phyloP scores from a whole-genome alignment of 2,113 vertebrate genomes.

The Proterorhinus semilunaris region DNA sequence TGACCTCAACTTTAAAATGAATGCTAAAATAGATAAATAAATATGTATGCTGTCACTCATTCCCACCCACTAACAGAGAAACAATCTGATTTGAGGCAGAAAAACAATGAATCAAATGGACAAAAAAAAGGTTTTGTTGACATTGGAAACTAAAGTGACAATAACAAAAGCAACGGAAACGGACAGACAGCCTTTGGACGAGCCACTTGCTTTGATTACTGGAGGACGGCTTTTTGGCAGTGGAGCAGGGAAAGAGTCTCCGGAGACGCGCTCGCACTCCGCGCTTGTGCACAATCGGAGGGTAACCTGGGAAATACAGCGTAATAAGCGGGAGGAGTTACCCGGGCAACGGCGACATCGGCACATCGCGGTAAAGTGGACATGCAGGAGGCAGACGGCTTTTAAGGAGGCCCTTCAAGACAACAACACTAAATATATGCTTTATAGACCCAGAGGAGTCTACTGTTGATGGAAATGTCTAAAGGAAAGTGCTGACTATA shows the following conservation, averaged over 20 bases:
- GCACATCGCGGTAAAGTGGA: constrained; percentile 13
- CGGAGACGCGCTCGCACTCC: constrained; percentile 90
- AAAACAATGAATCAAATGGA: too few relatives aligned
- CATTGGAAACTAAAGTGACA: constrained; percentile 7
- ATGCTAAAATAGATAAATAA: too few relatives aligned
- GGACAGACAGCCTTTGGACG: constrained; percentile 29
- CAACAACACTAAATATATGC: constrained; percentile 40
- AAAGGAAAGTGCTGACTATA: not conserved
- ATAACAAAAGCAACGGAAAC: not conserved
- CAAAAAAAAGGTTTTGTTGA: not conserved
- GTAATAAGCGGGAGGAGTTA: constrained; percentile 60
- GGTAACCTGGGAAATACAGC: constrained; percentile 90
- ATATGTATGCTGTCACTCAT: too few relatives aligned
- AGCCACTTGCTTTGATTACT: constrained; percentile 93
- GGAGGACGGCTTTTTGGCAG: constrained; percentile 85
- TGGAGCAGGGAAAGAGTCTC: constrained; percentile 89
- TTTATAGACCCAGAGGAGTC: not conserved
- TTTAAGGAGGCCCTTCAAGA: constrained; percentile 48
- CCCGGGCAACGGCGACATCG: constrained; percentile 43
- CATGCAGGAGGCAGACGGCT: constrained; percentile 27
- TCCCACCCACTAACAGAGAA: too few relatives aligned
- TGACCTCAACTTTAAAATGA: too few relatives aligned
- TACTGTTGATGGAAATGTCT: not conserved
- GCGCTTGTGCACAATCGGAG: constrained; percentile 84
- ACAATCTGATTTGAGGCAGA: too few relatives aligned